Percentiles rank a stretch among this genome's conserved stretches.
Evolutionary conservation across 2,888 invertebrate species (phyloP).

Genomic region (Phyto melanocephala): DNA sequence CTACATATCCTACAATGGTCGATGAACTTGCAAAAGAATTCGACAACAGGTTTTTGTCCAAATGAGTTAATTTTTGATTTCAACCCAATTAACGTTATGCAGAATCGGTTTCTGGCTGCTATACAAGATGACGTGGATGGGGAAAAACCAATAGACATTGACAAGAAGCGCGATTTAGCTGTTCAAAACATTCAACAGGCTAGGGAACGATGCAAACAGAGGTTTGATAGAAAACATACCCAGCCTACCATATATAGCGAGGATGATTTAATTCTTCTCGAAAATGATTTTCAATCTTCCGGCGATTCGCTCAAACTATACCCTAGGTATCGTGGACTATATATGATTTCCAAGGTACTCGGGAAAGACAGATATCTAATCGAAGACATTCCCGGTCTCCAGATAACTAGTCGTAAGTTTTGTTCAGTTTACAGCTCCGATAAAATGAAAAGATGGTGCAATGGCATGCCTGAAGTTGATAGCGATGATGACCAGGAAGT

Average conservation of each 20-base stretch:
- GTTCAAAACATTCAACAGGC: conserved; percentile 3
- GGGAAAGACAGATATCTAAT: conserved; percentile 61
- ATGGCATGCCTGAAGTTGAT: conserved; percentile 17
- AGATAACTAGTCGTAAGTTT: conserved; percentile 45
- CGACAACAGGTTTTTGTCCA: conserved; percentile 11
- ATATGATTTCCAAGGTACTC: conserved; percentile 44
- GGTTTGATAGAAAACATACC: conserved; percentile 42
- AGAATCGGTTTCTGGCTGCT: conserved; percentile 38
- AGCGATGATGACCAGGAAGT: conserved; percentile 20
- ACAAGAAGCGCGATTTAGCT: conserved; percentile 10
- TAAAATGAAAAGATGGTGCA: conserved; percentile 60
- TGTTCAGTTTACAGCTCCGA: conserved; percentile 40
- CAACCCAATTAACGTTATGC: conserved; percentile 27
- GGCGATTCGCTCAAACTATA: conserved; percentile 63
- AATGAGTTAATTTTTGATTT: conserved; percentile 46
- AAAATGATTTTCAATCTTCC: conserved; percentile 49
- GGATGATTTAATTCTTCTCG: conserved; percentile 39
- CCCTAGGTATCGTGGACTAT: conserved; percentile 57
- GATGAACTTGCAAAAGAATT: neutral
- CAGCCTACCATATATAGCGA: conserved; percentile 10
- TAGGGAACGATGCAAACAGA: conserved; percentile 42
- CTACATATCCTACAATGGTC: neutral
- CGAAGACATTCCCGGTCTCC: conserved; percentile 59
- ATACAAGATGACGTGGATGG: conserved; percentile 28
- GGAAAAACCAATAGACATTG: neutral